These are phyloP conservation scores for Spilarctia lutea DNA, from an alignment of 2,888 invertebrate genomes.

Conservation along the genomic window DNA sequence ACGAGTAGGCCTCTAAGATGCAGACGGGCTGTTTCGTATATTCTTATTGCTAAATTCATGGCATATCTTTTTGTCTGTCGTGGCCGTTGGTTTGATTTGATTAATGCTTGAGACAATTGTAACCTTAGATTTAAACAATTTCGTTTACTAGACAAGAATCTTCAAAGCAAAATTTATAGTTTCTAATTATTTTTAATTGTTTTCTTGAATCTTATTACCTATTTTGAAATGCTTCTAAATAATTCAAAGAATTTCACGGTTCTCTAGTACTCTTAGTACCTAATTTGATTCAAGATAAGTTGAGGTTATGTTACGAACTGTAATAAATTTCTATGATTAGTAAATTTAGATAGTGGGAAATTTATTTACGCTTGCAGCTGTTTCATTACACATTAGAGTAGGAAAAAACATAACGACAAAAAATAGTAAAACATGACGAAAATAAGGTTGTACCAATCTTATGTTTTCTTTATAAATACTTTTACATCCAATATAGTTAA, in stretches of 20 bases:
- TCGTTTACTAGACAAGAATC: not conserved
- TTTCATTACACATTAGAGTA: not conserved
- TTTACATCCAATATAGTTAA: too few relatives aligned
- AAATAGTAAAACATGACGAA: not conserved
- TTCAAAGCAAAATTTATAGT: not conserved
- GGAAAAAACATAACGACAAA: not conserved
- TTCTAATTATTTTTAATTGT: not conserved
- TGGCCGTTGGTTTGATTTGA: constrained; percentile 36
- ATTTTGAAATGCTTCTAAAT: not conserved
- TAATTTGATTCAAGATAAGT: not conserved
- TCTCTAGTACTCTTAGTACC: not conserved
- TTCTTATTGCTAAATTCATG: constrained; percentile 43
- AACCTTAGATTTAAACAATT: not conserved
- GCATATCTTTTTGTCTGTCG: constrained; percentile 41
- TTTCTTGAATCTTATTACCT: not conserved
- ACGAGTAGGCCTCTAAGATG: constrained; percentile 51
- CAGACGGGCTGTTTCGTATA: constrained; percentile 51
- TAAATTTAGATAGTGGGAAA: not conserved
- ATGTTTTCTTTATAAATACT: not conserved
- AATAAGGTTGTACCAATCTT: not conserved
- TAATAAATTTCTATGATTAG: not conserved
- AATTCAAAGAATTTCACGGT: not conserved
- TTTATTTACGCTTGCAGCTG: not conserved
- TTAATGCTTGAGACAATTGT: constrained; percentile 35
- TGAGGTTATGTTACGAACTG: too few relatives aligned